Evolutionary conservation across 2,888 invertebrate genomes (phyloP).

Genomic region (Trilocha varians): DNA sequence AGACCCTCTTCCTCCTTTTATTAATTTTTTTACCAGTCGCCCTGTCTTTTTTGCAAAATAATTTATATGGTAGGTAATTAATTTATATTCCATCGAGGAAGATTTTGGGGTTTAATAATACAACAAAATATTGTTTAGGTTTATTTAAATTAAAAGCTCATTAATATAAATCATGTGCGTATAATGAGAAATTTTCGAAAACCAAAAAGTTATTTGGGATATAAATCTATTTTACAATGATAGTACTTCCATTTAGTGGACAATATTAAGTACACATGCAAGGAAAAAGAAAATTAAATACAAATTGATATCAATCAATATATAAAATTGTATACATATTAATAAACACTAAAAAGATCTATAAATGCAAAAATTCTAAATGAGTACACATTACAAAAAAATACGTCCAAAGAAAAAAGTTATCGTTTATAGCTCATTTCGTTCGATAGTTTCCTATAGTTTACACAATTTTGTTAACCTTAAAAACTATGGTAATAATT

Average conservation of each 20-base stretch:
- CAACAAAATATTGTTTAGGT: constrained; percentile 18
- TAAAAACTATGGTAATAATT: constrained; percentile 68
- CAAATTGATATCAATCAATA: constrained; percentile 33
- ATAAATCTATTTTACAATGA: constrained; percentile 40
- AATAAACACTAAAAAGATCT: constrained; percentile 60
- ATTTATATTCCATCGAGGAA: too few relatives aligned
- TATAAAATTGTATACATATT: constrained; percentile 54
- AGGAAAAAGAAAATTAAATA: constrained; percentile 26
- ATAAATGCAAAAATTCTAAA: constrained; percentile 70
- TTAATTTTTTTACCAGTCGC: too few relatives aligned
- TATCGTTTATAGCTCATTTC: constrained; percentile 60
- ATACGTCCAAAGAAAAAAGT: constrained; percentile 62
- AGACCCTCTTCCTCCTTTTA: too few relatives aligned
- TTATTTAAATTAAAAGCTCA: constrained; percentile 65
- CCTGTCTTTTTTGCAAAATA: too few relatives aligned
- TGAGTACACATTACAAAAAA: constrained; percentile 67
- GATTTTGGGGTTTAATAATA: neutral
- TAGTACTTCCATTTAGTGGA: constrained; percentile 52
- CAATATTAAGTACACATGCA: constrained; percentile 59
- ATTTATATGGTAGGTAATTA: too few relatives aligned
- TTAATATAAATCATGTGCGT: constrained; percentile 68
- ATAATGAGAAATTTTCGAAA: constrained; percentile 46
- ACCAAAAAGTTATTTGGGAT: constrained; percentile 30
- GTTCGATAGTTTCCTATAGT: constrained; percentile 56
- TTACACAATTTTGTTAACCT: too few relatives aligned